Evolutionary conservation across 2,797 vertebrate species (phyloP).

Genomic region (Gadopsis marmoratus): DNA sequence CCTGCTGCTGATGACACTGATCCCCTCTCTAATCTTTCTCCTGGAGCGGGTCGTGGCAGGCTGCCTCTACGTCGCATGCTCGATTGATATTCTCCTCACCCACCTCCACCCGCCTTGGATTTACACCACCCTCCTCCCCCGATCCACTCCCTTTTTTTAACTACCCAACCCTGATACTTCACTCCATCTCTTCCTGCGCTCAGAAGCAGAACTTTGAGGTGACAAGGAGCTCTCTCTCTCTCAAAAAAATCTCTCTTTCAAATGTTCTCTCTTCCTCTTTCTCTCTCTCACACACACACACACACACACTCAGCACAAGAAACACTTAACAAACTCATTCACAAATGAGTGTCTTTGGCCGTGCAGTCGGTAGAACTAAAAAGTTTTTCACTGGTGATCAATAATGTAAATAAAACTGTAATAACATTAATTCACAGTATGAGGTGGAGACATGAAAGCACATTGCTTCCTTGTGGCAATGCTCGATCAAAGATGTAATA

Average conservation of each 20-base stretch:
- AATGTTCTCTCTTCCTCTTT: conserved; percentile 29
- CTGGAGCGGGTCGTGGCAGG: conserved; percentile 78
- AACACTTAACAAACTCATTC: conserved; percentile 51
- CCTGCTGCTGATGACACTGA: conserved; percentile 86
- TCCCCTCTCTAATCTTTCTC: conserved; percentile 87
- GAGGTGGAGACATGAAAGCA: conserved; percentile 41
- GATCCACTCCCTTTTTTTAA: conserved; percentile 55
- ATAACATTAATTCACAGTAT: conserved; percentile 56
- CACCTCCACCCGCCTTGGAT: conserved; percentile 69
- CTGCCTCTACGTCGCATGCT: conserved; percentile 74
- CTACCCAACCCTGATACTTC: conserved; percentile 62
- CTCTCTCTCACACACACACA: neutral
- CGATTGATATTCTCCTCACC: conserved; percentile 85
- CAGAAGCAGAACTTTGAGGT: conserved; percentile 67
- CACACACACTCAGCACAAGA: conserved; percentile 50
- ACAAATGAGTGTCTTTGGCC: conserved; percentile 54
- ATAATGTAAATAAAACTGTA: conserved; percentile 71
- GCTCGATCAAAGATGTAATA: conserved; percentile 45
- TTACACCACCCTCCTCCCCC: conserved; percentile 62
- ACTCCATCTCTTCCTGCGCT: conserved; percentile 59
- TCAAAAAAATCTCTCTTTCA: conserved; percentile 23
- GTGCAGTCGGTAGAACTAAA: conserved; percentile 39
- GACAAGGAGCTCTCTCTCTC: conserved; percentile 34
- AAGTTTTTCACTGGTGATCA: conserved; percentile 60
- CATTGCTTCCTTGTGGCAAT: conserved; percentile 49